Evolutionary conservation across 2,888 invertebrate genomes (phyloP), one percentile per base, ranked within the genome.

Genomic region (Plagodis dolabraria): DNA sequence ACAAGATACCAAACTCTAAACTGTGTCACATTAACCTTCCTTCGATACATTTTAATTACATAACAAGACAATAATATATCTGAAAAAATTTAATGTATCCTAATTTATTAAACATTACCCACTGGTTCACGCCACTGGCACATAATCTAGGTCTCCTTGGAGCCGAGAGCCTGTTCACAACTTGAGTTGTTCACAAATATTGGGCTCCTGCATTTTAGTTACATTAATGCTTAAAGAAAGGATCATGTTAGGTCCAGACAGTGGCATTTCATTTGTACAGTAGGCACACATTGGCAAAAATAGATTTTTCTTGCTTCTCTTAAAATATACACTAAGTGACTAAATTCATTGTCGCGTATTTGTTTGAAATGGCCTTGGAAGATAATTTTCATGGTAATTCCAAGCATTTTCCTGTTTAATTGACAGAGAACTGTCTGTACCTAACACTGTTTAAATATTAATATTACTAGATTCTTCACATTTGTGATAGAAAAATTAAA

Each of bases 31-130:
- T 78, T 78, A 82, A 82, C 80, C 87, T 87, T 87, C 79, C 83
- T 84, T 80, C 82, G 86, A 91, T 92, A 93, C 91, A 92, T 86
- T 90, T 92, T 87, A 92, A 91, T 87, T 89, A 92, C 90, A 92
- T 93, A 93, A 93, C 93, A 93, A 93, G 91, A 91, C 88, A 91
- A 91, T 92, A 91, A 92, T 93, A 93, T 92, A 92, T 92, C 88
- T 93, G 92, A 92, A 91, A 91, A 86, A 87, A 86, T 92, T 90
- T 88, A 88, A 91, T 91, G 89, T 89, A 87, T 87, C 82, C 90
- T 92, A 90, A 87, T 81, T 86, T 87, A 85, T 89, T 87, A 89
- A 60, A 89, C 87, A 87, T 91, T 88, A 89, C 86, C 88, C 87
- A 87, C 86, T 89, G 92, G 88, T 87, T 87, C 86, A 86, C 86